Evolutionary conservation across 2,888 invertebrate species (phyloP), one percentile per base, ranked within the genome.

Genomic region (Drosophila mimetica): DNA sequence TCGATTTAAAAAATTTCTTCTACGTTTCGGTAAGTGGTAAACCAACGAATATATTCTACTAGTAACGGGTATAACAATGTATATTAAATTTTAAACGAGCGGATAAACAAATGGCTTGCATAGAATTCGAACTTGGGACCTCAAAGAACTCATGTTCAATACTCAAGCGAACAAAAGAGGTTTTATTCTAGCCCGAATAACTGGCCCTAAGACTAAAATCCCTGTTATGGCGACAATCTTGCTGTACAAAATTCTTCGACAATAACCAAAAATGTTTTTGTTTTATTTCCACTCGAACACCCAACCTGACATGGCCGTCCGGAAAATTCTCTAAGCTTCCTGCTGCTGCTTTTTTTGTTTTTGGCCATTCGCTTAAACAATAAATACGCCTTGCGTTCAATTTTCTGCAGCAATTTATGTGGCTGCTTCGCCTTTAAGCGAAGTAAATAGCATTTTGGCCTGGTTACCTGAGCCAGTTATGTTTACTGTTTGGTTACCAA

Each of bases 321-420:
- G 42, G 42, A 32, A 53, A 41, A 32, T 53, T 41, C 22, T 18
- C 16, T n/a, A 14, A 25, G 25, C 25, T 46, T 32, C 59, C n/a
- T 44, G 13, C 16, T 5, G n/a, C 30, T 25, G 22, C 25, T 60
- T 34, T n/a, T 30, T 37, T 32, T 14, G 11, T 16, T 46, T 47
- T 32, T 60, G 25, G 51, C 64, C 42, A 64, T 52, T 64, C 65
- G 39, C 22, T 37, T 44, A 60, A 47, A 61, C 61, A 61, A 60
- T 60, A 61, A 61, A 60, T 39, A 61, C 61, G 22, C 32, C n/a
- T 61, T 46, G 22, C n/a, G 30, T 61, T 60, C 61, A 61, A 60
- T 61, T 61, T 61, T 60, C 37, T n/a, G 1, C 4, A 9, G n/a
- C 37, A 61, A 47, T 61, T 61, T 61, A 60, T 61, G 60, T 30